Evolutionary conservation across 2,888 invertebrate species (phyloP), one percentile per base, ranked within the genome.

Genomic region (Dryocosmus kuriphilus): DNA sequence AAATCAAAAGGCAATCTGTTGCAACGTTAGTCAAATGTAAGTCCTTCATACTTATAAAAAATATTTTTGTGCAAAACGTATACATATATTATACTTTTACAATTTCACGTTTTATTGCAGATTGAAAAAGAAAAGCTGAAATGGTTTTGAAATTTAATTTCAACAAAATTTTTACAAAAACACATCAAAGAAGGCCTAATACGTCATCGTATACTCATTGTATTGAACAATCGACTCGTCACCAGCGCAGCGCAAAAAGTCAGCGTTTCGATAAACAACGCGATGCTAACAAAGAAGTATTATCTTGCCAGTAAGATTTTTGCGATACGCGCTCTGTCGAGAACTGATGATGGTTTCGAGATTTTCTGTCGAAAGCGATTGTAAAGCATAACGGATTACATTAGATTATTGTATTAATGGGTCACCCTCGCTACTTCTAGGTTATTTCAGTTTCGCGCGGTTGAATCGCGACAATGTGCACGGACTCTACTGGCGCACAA

Each of bases 241-340:
- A 88, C 88, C 78, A 90, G 90, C 80, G 88, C 89, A 63, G 90
- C 90, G 88, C 90, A 89, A 77, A 65, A 65, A 65, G 77, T 63
- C 60, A 82, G 71, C 79, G 80, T 38, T 77, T 81, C 67, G 71
- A 16, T 41, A 51, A 51, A 35, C 62, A 74, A 75, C 67, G 62
- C 77, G 80, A 79, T 77, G 78, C 77, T 84, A 83, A 80, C 75
- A 77, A 73, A 86, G 88, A 91, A 91, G 90, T 91, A 91, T 90
- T 90, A 86, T 89, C 83, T 82, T 85, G 74, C 79, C 90, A 90
- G 80, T 91, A 91, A 90, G 91, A 89, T 88, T 91, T 91, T 91
- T 91, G 90, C 88, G 85, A 87, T 85, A 89, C 85, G 82, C 82
- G 88, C 88, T 87, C 85, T 83, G 84, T 85, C 84, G 73, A 71